A percentile compares a stretch with the other conserved stretches of the same genome.
These are phyloP conservation scores for Mustelus asterias DNA, from an alignment of 2,113 vertebrate genomes.

Conservation along the genomic window DNA sequence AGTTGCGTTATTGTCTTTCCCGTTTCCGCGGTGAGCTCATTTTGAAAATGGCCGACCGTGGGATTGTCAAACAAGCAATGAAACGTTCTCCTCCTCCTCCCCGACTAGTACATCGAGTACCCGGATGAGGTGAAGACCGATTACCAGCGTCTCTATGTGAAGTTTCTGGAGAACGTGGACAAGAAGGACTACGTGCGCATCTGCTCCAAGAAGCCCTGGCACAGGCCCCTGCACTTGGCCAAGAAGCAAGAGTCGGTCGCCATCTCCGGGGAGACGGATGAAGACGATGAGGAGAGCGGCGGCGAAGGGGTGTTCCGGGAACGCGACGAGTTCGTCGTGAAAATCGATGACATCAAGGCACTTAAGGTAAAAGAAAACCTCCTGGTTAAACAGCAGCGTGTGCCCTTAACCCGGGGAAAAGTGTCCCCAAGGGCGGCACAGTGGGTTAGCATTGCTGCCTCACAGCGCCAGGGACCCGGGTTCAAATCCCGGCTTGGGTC, in stretches of 20 bases:
- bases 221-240: slow-evolving; percentile 74
- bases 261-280: slow-evolving; percentile 80
- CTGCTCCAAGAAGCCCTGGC: slow-evolving; percentile 80
- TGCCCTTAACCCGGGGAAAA: background rate
- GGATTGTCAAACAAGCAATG: background rate
- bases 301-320: slow-evolving; percentile 86
- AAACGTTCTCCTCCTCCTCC: background rate
- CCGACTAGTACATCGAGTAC: slow-evolving; percentile 75
- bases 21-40: background rate
- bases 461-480: too few relatives aligned
- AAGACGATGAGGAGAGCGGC: slow-evolving; percentile 79
- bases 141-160: slow-evolving; percentile 87
- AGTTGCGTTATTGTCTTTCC: background rate
- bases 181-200: slow-evolving; percentile 67
- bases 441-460: too few relatives aligned
- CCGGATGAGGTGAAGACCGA: slow-evolving; percentile 83
- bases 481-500: too few relatives aligned
- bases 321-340: slow-evolving; percentile 84
- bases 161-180: slow-evolving; percentile 70
- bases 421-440: too few relatives aligned
- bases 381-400: background rate
- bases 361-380: slow-evolving; percentile 62
- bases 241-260: slow-evolving; percentile 83
- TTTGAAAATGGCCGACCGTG: background rate
- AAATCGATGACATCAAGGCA: slow-evolving; percentile 77